phyloP scores from a whole-genome alignment of 2,113 vertebrate species.

The Carlito syrichta region DNA sequence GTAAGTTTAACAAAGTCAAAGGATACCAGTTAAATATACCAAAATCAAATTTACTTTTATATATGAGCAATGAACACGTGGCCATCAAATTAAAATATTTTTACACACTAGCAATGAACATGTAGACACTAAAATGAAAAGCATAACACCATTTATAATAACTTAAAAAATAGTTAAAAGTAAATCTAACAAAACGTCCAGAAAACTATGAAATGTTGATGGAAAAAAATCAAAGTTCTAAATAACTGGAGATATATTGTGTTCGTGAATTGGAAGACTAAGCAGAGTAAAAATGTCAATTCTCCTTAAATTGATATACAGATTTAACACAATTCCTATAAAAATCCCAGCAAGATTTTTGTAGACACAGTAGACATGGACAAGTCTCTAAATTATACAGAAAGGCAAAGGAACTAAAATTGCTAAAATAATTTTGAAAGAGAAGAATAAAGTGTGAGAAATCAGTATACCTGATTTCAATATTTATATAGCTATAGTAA shows the following conservation, averaged over 20 bases:
- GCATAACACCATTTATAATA: background rate
- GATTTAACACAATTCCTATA: background rate
- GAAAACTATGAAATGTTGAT: background rate
- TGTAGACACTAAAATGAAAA: background rate
- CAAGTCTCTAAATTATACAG: background rate
- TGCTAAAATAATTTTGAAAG: background rate
- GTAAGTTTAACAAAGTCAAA: background rate
- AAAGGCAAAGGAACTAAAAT: conserved; percentile 19
- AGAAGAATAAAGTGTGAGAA: background rate
- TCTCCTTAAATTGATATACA: background rate
- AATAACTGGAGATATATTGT: background rate
- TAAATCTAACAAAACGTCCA: conserved; percentile 7
- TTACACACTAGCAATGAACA: background rate
- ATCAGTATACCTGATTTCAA: background rate
- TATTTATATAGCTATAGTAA: background rate
- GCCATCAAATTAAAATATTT: conserved; percentile 1
- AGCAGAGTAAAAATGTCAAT: background rate
- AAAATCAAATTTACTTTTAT: conserved; percentile 27
- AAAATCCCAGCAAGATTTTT: background rate
- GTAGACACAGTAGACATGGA: background rate
- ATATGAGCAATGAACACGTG: background rate
- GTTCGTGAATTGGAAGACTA: background rate
- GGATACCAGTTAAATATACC: background rate
- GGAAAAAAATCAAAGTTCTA: background rate
- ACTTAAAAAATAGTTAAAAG: background rate